Evolutionary conservation across 1,140 invertebrate species (phyloP).

Genomic region (Cydia fagiglandana): DNA sequence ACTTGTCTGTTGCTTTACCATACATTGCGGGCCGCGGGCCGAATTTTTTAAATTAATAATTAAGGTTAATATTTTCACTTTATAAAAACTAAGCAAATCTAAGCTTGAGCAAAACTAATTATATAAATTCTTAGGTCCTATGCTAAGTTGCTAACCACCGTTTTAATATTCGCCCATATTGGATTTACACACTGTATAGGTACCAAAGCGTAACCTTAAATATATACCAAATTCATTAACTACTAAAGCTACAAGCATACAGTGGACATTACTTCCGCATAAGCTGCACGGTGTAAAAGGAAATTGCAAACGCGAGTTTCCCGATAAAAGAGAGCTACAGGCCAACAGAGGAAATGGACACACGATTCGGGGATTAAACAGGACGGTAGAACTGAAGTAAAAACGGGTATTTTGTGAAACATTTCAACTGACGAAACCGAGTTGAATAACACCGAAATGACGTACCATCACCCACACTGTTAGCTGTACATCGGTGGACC

Average conservation of each 20-base stretch:
- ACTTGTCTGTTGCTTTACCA: too few species aligned
- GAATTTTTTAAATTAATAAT: too few species aligned
- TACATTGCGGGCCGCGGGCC: too few species aligned
- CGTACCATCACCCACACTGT: too few species aligned
- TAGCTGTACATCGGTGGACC: too few species aligned
- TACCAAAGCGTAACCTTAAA: neutral
- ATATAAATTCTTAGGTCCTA: too few species aligned
- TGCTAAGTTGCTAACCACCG: too few species aligned
- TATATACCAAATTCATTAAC: neutral
- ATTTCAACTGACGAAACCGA: neutral
- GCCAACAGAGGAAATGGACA: neutral
- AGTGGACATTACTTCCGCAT: neutral
- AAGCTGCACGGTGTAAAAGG: neutral
- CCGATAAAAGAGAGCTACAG: neutral
- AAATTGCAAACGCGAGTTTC: neutral
- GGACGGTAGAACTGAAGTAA: neutral
- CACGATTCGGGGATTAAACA: neutral
- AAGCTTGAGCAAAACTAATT: too few species aligned
- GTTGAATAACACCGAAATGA: neutral
- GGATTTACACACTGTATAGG: too few species aligned
- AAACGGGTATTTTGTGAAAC: neutral
- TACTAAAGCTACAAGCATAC: neutral
- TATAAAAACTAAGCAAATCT: too few species aligned
- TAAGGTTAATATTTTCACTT: too few species aligned
- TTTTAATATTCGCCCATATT: too few species aligned